Percentiles rank a stretch among this genome's conserved stretches.
These are phyloP conservation scores for Perithous albicinctus DNA, from an alignment of 2,888 invertebrate species.

Conservation along the genomic window DNA sequence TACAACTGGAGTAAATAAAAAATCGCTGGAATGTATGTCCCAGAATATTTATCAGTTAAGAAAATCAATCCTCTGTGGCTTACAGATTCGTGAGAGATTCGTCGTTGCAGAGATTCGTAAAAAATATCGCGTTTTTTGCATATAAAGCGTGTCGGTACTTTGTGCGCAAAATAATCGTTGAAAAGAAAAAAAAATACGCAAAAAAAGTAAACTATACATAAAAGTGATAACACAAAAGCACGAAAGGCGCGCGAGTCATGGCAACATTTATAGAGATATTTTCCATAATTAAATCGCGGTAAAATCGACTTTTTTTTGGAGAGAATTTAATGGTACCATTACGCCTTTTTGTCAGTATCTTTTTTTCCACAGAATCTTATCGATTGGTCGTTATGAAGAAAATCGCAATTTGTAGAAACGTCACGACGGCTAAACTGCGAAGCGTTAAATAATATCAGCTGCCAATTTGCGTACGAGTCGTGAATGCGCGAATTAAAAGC, in stretches of 20 bases:
- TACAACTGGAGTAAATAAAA: slow-evolving; percentile 46
- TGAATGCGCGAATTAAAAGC: slow-evolving; percentile 20
- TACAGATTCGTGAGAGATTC: slow-evolving; percentile 16
- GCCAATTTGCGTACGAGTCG: slow-evolving; percentile 4
- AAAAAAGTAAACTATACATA: slow-evolving; percentile 5
- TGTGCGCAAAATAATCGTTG: slow-evolving; percentile 26
- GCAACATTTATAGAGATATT: slow-evolving; percentile 43
- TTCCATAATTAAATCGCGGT: slow-evolving; percentile 6
- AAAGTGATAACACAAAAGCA: slow-evolving; percentile 27
- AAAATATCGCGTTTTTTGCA: slow-evolving; percentile 22
- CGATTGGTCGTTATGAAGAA: slow-evolving; percentile 12
- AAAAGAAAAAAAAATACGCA: slow-evolving; percentile 1
- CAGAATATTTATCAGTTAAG: slow-evolving; percentile 51
- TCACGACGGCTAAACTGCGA: slow-evolving; percentile 30
- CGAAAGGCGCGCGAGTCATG: slow-evolving; percentile 46
- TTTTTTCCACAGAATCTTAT: slow-evolving; percentile 19
- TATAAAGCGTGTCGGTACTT: not conserved
- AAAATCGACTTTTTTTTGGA: too few relatives aligned
- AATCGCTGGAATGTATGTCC: slow-evolving; percentile 62
- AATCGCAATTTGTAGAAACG: slow-evolving; percentile 33
- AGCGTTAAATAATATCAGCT: slow-evolving; percentile 34
- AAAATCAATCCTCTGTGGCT: slow-evolving; percentile 5
- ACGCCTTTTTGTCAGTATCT: too few relatives aligned
- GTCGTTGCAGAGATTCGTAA: slow-evolving; percentile 37
- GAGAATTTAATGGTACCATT: too few relatives aligned